Conservation (phyloP, 2,888 invertebrate species). For the Cephus sareptanus region DNA sequence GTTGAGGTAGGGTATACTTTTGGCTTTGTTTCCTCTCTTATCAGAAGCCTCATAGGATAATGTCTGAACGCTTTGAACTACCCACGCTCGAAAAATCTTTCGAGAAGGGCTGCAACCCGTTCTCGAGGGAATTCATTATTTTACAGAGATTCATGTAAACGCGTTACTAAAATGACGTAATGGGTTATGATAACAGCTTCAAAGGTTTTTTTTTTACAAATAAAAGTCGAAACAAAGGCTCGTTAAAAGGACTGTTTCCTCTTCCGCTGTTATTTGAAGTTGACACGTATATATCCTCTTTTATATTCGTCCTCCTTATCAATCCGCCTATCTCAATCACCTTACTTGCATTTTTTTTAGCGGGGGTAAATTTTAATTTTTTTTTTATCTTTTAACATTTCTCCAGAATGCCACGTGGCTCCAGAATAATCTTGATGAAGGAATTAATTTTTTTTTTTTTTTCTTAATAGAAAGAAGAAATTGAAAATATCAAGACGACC, state of each 20-base stretch:
- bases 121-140: not conserved
- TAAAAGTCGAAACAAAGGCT: no score
- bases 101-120: not conserved
- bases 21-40: not conserved
- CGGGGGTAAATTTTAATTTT: not conserved
- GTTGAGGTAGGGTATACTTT: no score
- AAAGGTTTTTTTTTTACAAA: not conserved
- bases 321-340: not conserved
- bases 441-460: not conserved
- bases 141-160: not conserved
- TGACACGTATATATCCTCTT: not conserved
- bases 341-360: no score
- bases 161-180: not conserved
- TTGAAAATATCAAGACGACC: not conserved
- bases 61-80: not conserved
- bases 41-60: no score
- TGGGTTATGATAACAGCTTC: not conserved
- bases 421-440: not conserved
- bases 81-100: not conserved
- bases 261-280: not conserved
- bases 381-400: not conserved
- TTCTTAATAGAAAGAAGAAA: not conserved
- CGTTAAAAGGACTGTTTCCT: not conserved
- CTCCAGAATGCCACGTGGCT: not conserved
- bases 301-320: not conserved